Evolutionary conservation across 1,140 invertebrate genomes (phyloP), one percentile per base, ranked within the genome.

Genomic region (Atta texana): DNA sequence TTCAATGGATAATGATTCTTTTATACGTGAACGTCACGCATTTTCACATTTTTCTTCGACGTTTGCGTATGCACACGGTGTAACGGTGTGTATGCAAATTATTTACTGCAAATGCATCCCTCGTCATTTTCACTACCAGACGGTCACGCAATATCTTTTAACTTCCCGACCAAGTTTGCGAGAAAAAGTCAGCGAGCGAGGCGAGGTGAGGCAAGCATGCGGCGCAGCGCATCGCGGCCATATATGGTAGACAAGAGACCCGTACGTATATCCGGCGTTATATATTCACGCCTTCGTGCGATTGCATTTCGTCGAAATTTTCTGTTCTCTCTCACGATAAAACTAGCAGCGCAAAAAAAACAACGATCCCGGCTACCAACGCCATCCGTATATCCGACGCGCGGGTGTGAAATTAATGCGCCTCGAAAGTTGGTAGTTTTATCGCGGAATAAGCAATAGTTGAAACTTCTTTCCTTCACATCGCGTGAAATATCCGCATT

Each of bases 381-480:
- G 24, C 6, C 49, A 18, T 21, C n/a, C 34, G 21, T 69, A 61
- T 57, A 76, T 77, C n/a, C 49, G 71, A 87, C 64, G 0, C 55
- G 39, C 55, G 14, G 31, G 44, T 53, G 51, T 61, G 71, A 63
- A 84, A 87, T 88, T 85, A 88, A 88, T 31, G 44, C 72, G 53
- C 28, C 69, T 34, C 28, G 31, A n/a, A 59, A 31, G 63, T 81
- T 34, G 80, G 31, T 75, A 78, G 66, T 85, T 88, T 85, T 64
- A 68, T 61, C 66, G 14, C 44, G 66, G 53, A 89, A 88, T 85
- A 74, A 89, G 88, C 87, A 78, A 85, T 78, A 78, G 66, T 78
- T 39, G 64, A 84, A 76, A 31, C 16, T 21, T n/a, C 34, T 71
- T 21, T 18, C 16, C 18, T 18, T 24, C 39, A 1, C 24, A 16